Conservation (phyloP, 2,113 vertebrate species). For the Neodon shergylaensis region DNA sequence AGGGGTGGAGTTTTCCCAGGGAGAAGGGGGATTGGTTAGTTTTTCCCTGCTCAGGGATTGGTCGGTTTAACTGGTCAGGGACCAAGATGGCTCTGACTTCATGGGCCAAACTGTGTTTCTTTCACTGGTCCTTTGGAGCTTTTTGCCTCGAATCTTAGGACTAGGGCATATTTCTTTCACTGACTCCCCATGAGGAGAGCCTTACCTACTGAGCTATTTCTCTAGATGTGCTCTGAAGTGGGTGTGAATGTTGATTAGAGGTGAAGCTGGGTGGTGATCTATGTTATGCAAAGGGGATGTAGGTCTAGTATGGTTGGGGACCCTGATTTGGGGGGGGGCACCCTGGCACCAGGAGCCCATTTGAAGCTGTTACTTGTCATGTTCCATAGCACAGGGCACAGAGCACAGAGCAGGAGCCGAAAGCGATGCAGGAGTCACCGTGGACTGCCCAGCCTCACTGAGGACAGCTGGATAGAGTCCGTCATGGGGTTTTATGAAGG, state of each 20-base stretch:
- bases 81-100: too few species aligned
- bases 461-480: not conserved
- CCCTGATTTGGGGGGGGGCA: not conserved
- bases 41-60: too few species aligned
- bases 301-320: not conserved
- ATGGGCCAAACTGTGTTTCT: too few species aligned
- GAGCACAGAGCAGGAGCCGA: too few species aligned
- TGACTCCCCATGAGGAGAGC: not conserved
- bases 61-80: too few species aligned
- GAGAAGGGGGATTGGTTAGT: too few species aligned
- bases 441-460: not conserved
- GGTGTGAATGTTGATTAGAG: accelerated
- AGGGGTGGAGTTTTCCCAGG: too few species aligned
- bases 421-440: accelerated
- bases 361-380: not conserved
- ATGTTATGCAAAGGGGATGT: accelerated
- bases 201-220: not conserved
- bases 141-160: too few species aligned
- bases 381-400: too few species aligned
- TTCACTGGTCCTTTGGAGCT: too few species aligned
- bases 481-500: not conserved
- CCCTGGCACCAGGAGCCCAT: not conserved
- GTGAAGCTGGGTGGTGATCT: too few species aligned
- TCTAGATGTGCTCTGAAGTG: not conserved
- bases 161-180: too few species aligned